A percentile compares a stretch with the other conserved stretches of the same genome.
Conservation (phyloP, 2,888 invertebrate species). For the Brachylomia viminalis region DNA sequence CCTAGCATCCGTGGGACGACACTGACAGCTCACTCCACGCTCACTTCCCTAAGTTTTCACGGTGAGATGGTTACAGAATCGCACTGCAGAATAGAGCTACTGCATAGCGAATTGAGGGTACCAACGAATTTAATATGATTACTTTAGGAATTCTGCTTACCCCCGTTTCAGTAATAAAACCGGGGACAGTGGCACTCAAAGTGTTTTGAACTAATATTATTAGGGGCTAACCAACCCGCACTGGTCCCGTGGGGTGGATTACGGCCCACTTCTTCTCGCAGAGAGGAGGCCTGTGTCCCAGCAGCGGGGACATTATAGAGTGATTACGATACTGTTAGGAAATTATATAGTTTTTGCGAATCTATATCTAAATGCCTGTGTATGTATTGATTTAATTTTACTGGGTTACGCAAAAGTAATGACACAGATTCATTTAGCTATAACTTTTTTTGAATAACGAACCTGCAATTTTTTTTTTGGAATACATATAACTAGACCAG, state of each 20-base stretch:
- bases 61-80: too few relatives aligned
- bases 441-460: too few relatives aligned
- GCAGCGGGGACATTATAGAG: too few relatives aligned
- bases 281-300: background rate
- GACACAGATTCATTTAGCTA: too few relatives aligned
- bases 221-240: background rate
- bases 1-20: too few relatives aligned
- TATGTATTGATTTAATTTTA: too few relatives aligned
- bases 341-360: too few relatives aligned
- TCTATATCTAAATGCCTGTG: background rate
- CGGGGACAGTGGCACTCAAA: conserved; percentile 60
- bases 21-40: too few relatives aligned
- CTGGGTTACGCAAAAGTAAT: too few relatives aligned
- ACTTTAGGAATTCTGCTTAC: conserved; percentile 42
- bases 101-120: conserved; percentile 2
- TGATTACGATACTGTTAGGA: background rate
- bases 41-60: too few relatives aligned
- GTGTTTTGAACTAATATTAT: conserved; percentile 12
- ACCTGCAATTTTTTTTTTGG: too few relatives aligned
- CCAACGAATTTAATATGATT: conserved; percentile 37
- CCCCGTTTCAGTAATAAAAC: conserved; percentile 53
- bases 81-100: background rate
- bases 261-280: accelerated
- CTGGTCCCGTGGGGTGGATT: background rate
- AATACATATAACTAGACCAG: too few relatives aligned